Percentiles rank a stretch among this genome's conserved stretches.
Conservation (phyloP, 2,888 invertebrate species). For the Limnephilus auricula region DNA sequence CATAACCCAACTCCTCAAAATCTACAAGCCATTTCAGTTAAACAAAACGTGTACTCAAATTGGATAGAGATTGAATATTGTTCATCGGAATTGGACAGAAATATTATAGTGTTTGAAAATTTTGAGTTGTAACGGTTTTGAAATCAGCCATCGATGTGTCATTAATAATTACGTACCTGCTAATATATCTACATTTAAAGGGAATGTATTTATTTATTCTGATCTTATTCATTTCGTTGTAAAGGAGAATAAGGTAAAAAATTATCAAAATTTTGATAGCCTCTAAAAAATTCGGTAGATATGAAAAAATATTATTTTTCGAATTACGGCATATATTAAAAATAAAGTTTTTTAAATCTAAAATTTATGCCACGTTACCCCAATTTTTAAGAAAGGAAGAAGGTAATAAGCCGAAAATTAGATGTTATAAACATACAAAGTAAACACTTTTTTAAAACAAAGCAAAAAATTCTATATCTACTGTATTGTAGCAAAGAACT, state of each 20-base stretch:
- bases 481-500: neutral
- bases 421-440: neutral
- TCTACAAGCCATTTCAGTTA: no score
- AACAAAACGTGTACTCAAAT: no score
- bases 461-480: neutral
- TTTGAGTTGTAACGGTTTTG: neutral
- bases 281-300: neutral
- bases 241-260: neutral
- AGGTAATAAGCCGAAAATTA: neutral
- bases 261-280: neutral
- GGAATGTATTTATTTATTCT: neutral
- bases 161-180: neutral
- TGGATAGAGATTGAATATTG: no score
- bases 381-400: neutral
- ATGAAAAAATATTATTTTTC: neutral
- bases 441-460: neutral
- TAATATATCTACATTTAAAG: neutral
- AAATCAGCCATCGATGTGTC: neutral
- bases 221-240: neutral
- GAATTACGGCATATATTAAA: neutral
- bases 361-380: conserved; percentile 30
- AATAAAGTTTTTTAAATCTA: neutral
- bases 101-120: no score
- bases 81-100: no score
- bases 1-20: no score